phyloP scores from a whole-genome alignment of 1,140 invertebrate genomes.

The Calliopsis andreniformis region DNA sequence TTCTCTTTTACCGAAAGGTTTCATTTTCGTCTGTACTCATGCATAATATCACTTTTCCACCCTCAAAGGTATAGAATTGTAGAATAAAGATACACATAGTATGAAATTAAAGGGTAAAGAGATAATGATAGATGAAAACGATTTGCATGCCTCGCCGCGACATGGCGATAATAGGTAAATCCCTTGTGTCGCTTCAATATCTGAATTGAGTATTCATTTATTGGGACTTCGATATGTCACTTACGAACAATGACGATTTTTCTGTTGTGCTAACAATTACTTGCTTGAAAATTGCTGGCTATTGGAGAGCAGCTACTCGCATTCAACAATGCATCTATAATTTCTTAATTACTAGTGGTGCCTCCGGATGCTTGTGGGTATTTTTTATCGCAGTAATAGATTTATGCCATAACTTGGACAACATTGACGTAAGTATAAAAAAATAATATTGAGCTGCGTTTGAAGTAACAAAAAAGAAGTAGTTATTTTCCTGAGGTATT shows the following conservation, averaged over 20 bases:
- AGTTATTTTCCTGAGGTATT: too few species aligned
- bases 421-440: conserved; percentile 28
- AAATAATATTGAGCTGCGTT: conserved; percentile 37
- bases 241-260: background rate
- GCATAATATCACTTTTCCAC: too few species aligned
- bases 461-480: background rate
- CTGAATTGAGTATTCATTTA: background rate
- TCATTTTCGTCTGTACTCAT: too few species aligned
- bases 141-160: too few species aligned
- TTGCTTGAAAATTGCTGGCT: conserved; percentile 54
- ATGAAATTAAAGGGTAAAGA: too few species aligned
- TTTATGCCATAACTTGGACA: conserved; percentile 26
- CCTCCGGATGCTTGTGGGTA: conserved; percentile 34
- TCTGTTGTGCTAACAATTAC: conserved; percentile 44
- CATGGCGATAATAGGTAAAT: too few species aligned
- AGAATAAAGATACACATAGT: too few species aligned
- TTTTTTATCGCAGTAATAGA: background rate
- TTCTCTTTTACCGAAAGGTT: too few species aligned
- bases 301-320: conserved; percentile 36
- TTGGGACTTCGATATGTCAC: background rate
- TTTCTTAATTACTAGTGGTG: conserved; percentile 26
- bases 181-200: background rate
- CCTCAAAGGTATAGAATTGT: too few species aligned
- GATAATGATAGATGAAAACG: too few species aligned
- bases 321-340: background rate